Base-by-base conservation (phyloP, 2,888 invertebrate genomes). In the Cephus runcator region DNA sequence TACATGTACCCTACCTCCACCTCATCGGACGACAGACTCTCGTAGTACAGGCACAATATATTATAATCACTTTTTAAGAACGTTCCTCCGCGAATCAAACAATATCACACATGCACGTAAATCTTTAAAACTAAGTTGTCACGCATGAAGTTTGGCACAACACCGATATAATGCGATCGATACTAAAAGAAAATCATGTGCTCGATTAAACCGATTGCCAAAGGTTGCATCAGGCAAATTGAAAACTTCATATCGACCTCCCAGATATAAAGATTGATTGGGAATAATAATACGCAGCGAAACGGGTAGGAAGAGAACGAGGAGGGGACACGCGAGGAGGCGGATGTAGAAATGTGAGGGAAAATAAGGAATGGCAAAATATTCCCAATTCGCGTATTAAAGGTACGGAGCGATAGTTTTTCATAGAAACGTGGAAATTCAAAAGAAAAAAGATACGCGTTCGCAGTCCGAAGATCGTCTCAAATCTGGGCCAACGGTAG, bases 401-500 rank as follows among this genome's bases (percentile, higher is more conserved):
- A 56, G 6, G 15, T 23, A 56, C 23, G 9, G 23, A 56, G 9
- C 9, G 23, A 0, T 1, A 56, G 56, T 23, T 56, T 56, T 56
- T 23, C 9, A 56, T 56, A 56, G 3, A 56, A 56, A 23, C 56
- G 56, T 23, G 56, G 9, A 56, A 23, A 56, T 56, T 56, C 15
- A n/a, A 68, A 31, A 74, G 34, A 36, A 74, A 79, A 81, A 80
- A 33, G 81, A 83, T 80, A 86, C 81, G 84, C 83, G 77, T 82
- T 82, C 81, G 76, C 83, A 81, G 80, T 73, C 81, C 83, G 87
- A 85, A 87, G 87, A 84, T 88, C 87, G 86, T 81, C 79, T 82
- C 85, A 87, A 88, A 90, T 89, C 89, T 90, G 89, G 90, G 89
- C 88, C 89, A 90, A 86, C 85, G 82, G 83, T 85, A 81, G 81